Percentiles rank a stretch among this genome's conserved stretches.
Conservation (phyloP, 2,888 invertebrate genomes). For the Lochmaea crataegi region DNA sequence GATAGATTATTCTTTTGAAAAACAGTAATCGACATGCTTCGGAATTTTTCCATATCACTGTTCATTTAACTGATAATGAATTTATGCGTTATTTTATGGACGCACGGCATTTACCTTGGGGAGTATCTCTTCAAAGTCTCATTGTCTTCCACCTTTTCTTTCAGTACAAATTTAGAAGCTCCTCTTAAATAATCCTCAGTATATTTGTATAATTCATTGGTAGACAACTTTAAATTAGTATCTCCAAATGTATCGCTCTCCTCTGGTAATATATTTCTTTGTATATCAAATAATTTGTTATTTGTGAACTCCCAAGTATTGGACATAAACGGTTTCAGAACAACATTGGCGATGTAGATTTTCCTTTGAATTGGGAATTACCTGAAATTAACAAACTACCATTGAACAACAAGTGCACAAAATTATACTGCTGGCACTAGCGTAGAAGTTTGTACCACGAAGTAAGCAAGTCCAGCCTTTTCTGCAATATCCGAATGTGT, state of each 20-base stretch:
- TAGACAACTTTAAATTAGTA: neutral
- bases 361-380: conserved; percentile 82
- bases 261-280: neutral
- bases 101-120: too few species aligned
- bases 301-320: conserved; percentile 84
- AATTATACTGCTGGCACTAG: too few species aligned
- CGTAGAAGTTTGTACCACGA: too few species aligned
- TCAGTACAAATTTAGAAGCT: neutral
- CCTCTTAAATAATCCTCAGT: neutral
- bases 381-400: too few species aligned
- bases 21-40: too few species aligned
- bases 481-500: too few species aligned
- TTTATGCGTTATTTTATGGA: too few species aligned
- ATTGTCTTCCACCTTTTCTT: neutral
- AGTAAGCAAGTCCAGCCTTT: too few species aligned
- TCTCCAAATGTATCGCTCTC: neutral
- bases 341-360: conserved; percentile 79
- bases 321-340: conserved; percentile 78
- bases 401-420: too few species aligned
- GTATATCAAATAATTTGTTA: conserved; percentile 64
- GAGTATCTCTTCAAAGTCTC: neutral
- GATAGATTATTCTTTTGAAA: too few species aligned
- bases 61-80: too few species aligned
- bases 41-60: too few species aligned
- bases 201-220: neutral